These are phyloP conservation scores for Drosophila paramelanica DNA, from an alignment of 2,888 invertebrate species.

Conservation along the genomic window DNA sequence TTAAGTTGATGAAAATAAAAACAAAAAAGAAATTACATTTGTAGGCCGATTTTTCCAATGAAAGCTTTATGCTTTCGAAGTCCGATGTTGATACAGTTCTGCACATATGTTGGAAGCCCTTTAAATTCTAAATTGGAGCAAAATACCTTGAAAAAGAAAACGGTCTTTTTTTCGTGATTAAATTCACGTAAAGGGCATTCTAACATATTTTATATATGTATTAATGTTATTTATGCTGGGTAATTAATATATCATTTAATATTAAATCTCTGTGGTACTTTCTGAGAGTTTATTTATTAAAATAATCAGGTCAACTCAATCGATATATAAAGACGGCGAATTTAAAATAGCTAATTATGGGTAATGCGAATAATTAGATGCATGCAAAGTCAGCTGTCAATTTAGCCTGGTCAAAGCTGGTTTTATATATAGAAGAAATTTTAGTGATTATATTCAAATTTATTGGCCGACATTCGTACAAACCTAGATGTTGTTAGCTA, in stretches of 20 bases:
- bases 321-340: slow-evolving; percentile 10
- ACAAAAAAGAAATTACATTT: too few relatives aligned
- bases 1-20: too few relatives aligned
- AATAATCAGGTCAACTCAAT: slow-evolving; percentile 28
- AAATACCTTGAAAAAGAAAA: too few relatives aligned
- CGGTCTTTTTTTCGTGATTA: too few relatives aligned
- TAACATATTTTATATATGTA: too few relatives aligned
- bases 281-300: slow-evolving; percentile 10
- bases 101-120: too few relatives aligned
- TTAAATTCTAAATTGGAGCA: too few relatives aligned
- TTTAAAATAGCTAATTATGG: slow-evolving; percentile 19
- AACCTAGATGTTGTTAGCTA: slow-evolving; percentile 21
- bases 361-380: slow-evolving; percentile 36
- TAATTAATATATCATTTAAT: background rate
- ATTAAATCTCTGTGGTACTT: background rate
- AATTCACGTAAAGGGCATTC: too few relatives aligned
- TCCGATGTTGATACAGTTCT: too few relatives aligned
- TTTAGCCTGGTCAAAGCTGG: background rate
- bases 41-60: too few relatives aligned
- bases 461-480: slow-evolving; percentile 32
- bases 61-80: too few relatives aligned
- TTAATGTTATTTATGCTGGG: too few relatives aligned
- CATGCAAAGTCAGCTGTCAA: slow-evolving; percentile 6
- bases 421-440: slow-evolving; percentile 18
- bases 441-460: slow-evolving; percentile 33